These are phyloP conservation scores for Agriopis leucophaearia DNA, from an alignment of 2,888 invertebrate species.

Conservation along the genomic window DNA sequence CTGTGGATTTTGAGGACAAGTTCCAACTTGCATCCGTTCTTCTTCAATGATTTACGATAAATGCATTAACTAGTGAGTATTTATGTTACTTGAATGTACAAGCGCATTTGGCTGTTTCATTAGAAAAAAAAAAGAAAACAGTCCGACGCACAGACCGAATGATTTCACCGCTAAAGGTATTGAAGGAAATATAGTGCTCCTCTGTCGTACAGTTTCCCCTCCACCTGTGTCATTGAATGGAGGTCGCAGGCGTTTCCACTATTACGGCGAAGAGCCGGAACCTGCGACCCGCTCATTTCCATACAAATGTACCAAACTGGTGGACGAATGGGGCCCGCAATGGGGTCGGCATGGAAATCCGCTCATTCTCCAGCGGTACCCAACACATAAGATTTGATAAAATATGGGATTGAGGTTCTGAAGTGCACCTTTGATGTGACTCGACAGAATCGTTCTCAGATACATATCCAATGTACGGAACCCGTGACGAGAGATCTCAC, in stretches of 20 bases:
- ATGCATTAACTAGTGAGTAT: background rate
- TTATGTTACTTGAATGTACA: background rate
- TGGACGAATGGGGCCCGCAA: conserved; percentile 30
- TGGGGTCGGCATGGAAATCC: conserved; percentile 39
- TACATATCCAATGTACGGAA: conserved; percentile 26
- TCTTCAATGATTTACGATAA: background rate
- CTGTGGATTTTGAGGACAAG: conserved; percentile 1
- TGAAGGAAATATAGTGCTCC: conserved; percentile 7
- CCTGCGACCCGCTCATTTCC: conserved; percentile 38
- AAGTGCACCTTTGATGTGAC: conserved; percentile 29
- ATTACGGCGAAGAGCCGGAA: conserved; percentile 19
- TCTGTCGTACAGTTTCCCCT: background rate
- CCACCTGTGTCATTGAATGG: conserved; percentile 27
- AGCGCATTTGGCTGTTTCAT: background rate
- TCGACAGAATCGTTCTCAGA: conserved; percentile 14
- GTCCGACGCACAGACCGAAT: too few species aligned
- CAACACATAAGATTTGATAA: conserved; percentile 31
- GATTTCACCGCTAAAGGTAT: conserved; percentile 4
- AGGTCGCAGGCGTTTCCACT: conserved; percentile 7
- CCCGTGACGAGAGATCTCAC: conserved; percentile 21
- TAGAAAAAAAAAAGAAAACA: background rate
- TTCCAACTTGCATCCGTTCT: background rate
- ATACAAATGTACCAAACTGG: conserved; percentile 41
- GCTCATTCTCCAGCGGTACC: conserved; percentile 16
- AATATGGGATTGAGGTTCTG: conserved; percentile 25